These are phyloP conservation scores for Willisornis vidua DNA, from an alignment of 2,113 vertebrate genomes.

Conservation along the genomic window DNA sequence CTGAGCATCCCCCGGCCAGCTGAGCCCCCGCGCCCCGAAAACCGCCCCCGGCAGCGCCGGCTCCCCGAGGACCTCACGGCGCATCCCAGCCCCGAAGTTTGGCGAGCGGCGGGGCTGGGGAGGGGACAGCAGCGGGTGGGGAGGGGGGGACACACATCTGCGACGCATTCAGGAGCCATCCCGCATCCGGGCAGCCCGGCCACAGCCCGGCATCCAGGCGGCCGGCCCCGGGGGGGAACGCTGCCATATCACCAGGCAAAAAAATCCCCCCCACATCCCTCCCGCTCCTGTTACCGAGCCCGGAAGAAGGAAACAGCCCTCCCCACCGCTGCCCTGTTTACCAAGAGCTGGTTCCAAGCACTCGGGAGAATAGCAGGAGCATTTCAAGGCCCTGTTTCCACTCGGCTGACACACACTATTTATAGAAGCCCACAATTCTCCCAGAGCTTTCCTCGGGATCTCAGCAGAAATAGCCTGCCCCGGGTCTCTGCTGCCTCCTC, in stretches of 20 bases:
- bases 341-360: constrained; percentile 65
- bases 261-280: neutral
- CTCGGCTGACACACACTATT: constrained; percentile 74
- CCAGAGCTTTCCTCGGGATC: constrained; percentile 74
- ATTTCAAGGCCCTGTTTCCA: constrained; percentile 70
- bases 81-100: neutral
- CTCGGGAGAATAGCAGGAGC: constrained; percentile 68
- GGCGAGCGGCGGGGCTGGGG: neutral
- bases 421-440: constrained; percentile 75
- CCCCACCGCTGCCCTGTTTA: constrained; percentile 66
- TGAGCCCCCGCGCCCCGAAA: neutral
- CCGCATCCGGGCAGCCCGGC: constrained; percentile 23
- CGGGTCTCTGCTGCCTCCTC: constrained; percentile 55
- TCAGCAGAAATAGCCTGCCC: constrained; percentile 73
- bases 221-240: neutral
- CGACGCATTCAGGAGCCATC: constrained; percentile 3
- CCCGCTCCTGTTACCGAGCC: neutral
- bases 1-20: neutral
- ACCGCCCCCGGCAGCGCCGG: neutral
- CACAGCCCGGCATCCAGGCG: neutral
- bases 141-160: neutral
- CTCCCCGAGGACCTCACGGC: neutral
- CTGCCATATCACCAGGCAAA: neutral
- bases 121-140: neutral
- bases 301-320: constrained; percentile 65